phyloP scores from a whole-genome alignment of 2,888 invertebrate genomes.

The Drosophila limbata region DNA sequence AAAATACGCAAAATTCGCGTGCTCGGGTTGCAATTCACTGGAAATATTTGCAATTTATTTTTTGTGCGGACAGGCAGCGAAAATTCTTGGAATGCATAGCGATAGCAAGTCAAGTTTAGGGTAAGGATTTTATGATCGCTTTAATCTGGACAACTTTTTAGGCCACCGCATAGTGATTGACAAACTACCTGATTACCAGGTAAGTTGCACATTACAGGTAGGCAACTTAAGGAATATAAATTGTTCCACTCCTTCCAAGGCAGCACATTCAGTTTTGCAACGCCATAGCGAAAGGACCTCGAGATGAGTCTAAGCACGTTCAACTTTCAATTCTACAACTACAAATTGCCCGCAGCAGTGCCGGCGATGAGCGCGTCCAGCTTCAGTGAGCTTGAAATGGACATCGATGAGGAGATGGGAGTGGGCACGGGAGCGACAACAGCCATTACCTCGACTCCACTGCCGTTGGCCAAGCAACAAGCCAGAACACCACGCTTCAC shows the following conservation, averaged over 20 bases:
- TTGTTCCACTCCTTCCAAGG: neutral
- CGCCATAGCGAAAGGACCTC: constrained; percentile 13
- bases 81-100: constrained; percentile 40
- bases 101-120: constrained; percentile 50
- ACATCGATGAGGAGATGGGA: constrained; percentile 64
- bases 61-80: neutral
- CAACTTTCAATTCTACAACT: constrained; percentile 74
- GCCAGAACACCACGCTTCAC: constrained; percentile 45
- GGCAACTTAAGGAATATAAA: constrained; percentile 16
- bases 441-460: constrained; percentile 63
- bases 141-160: constrained; percentile 35
- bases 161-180: constrained; percentile 35
- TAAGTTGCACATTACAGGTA: constrained; percentile 29
- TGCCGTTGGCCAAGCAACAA: constrained; percentile 32
- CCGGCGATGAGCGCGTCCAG: constrained; percentile 43
- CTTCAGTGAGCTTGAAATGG: constrained; percentile 71
- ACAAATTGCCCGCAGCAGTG: constrained; percentile 50
- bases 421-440: neutral
- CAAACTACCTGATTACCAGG: constrained; percentile 36
- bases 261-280: constrained; percentile 41
- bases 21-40: constrained; percentile 49
- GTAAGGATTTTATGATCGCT: constrained; percentile 20
- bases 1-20: constrained; percentile 75
- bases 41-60: constrained; percentile 34
- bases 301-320: constrained; percentile 72